These are phyloP conservation scores for Dugesia japonica DNA, from an alignment of 2,888 invertebrate genomes.

Conservation along the genomic window DNA sequence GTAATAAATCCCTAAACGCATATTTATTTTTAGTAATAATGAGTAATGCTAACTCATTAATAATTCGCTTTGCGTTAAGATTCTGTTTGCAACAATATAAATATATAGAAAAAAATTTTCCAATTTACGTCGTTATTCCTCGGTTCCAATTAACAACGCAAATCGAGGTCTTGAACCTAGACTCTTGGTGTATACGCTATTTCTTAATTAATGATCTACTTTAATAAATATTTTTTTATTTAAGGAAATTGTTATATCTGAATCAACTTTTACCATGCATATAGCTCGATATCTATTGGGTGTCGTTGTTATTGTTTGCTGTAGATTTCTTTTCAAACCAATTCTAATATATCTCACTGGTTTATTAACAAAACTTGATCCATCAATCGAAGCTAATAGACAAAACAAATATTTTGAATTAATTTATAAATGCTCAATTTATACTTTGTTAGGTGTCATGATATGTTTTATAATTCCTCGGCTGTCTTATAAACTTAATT, in stretches of 20 bases:
- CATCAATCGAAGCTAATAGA: not conserved
- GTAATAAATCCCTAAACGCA: too few relatives aligned
- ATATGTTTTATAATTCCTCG: not conserved
- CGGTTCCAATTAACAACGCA: too few relatives aligned
- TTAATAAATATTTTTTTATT: not conserved
- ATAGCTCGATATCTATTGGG: not conserved
- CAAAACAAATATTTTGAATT: constrained; percentile 10
- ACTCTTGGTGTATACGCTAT: too few relatives aligned
- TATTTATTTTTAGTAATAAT: too few relatives aligned
- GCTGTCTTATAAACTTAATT: not conserved
- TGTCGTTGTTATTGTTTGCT: not conserved
- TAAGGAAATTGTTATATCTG: not conserved
- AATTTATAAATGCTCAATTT: constrained; percentile 3
- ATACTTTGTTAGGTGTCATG: not conserved
- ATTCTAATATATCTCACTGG: not conserved
- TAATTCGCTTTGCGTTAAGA: too few relatives aligned
- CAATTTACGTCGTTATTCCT: too few relatives aligned
- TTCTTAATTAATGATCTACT: too few relatives aligned
- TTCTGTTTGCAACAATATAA: too few relatives aligned
- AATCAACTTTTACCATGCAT: not conserved
- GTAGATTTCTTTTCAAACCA: constrained; percentile 7
- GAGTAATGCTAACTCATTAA: too few relatives aligned
- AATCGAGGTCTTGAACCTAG: too few relatives aligned
- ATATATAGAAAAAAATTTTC: too few relatives aligned
- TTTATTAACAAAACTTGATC: not conserved